Evolutionary conservation across 2,113 vertebrate genomes (phyloP).

Genomic region (Daboia siamensis): DNA sequence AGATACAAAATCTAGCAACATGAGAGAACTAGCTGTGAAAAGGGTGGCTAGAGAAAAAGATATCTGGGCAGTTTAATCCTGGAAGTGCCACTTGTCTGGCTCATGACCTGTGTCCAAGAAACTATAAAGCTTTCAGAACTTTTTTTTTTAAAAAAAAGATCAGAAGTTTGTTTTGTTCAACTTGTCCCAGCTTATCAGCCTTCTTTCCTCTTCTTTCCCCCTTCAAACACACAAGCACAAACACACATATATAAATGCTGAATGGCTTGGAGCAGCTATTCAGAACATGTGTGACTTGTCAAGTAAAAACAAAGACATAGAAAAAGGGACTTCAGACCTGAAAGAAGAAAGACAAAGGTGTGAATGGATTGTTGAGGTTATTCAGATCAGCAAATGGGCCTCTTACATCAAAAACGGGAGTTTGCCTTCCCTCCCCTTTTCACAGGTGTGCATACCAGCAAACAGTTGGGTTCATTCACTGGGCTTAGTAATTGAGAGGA

Average conservation of each 20-base stretch:
- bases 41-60: neutral
- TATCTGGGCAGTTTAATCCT: slow-evolving; percentile 9
- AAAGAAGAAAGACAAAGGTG: slow-evolving; percentile 63
- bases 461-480: slow-evolving; percentile 48
- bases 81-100: slow-evolving; percentile 4
- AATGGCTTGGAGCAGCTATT: slow-evolving; percentile 30
- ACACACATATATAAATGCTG: neutral
- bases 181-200: slow-evolving; percentile 32
- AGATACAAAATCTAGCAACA: neutral
- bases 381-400: slow-evolving; percentile 57
- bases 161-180: slow-evolving; percentile 35
- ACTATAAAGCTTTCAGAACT: neutral
- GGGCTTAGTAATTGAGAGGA: slow-evolving; percentile 48
- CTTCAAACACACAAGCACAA: slow-evolving; percentile 13
- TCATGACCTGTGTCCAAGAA: neutral
- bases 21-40: neutral
- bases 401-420: slow-evolving; percentile 27
- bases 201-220: neutral
- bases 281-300: slow-evolving; percentile 66
- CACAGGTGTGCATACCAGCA: slow-evolving; percentile 72
- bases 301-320: slow-evolving; percentile 74
- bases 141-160: neutral
- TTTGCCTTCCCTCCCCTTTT: neutral
- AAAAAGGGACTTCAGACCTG: slow-evolving; percentile 39
- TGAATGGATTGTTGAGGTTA: slow-evolving; percentile 69